Base-by-base conservation (phyloP, 2,797 vertebrate genomes). In the Mergus octosetaceus region DNA sequence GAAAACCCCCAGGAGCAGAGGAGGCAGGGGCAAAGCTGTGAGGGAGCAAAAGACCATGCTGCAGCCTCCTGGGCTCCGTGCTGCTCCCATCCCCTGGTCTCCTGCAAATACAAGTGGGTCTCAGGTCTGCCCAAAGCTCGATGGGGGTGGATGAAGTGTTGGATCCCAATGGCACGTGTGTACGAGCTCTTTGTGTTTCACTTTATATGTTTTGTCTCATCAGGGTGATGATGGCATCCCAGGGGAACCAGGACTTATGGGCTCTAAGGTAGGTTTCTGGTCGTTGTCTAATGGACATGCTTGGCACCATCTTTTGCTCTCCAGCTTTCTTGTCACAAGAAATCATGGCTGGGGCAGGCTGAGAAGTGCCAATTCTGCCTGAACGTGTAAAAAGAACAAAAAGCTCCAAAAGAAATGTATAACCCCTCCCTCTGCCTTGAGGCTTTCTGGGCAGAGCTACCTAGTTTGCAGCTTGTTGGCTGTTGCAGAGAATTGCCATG, bases 191-290 rank as follows among this genome's bases (percentile, higher is more conserved):
- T 47, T 32, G 36, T 53, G 7, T 82, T 68, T 90, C n/a, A 57
- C 30, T 28, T 56, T 3, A 10, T 39, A 0, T 76, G 2, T 92
- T 47, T 89, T 77, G 5, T 95, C 68, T 97, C 51, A 47, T 88
- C 96, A 99, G 99, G 99, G 99, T 74, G 98, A 98, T 41, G 98
- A 98, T 18, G 99, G 99, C 32, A 96, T 94, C 10, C 97, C 98
- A 3, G 98, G 99, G 75, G 97, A 98, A 30, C 96, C 98, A 83
- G 99, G 99, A 78, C 94, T 91, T 22, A 97, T 97, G 65, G 99
- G 99, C 47, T 87, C 93, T 43, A 99, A 99, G 98, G 99, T 99
- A 75, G 0, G 60, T 90, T 66, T 74, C 81, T 77, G 45, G 24
- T 58, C 49, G 1, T 4, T 39, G 20, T 8, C 82, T 36, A 1